Conservation (phyloP, 2,888 invertebrate species). For the Hetaerina titia region DNA sequence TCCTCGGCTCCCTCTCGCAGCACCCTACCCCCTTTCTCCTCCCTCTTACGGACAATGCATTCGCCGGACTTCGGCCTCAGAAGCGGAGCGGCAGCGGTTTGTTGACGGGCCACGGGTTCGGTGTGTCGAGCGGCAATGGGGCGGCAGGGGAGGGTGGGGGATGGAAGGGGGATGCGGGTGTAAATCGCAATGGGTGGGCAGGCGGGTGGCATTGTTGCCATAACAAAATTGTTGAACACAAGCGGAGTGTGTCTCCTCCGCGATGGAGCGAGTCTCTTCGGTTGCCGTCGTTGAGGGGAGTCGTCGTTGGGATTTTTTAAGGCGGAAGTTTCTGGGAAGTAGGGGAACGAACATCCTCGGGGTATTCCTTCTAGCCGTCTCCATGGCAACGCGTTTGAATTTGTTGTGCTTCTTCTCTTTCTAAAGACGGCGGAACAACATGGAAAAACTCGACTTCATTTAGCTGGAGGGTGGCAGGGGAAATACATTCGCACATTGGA, state of each 20-base stretch:
- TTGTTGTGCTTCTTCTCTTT: neutral
- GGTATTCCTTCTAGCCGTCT: neutral
- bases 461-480: neutral
- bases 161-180: neutral
- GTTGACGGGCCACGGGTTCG: neutral
- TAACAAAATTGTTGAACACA: neutral
- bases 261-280: neutral
- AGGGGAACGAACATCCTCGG: neutral
- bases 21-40: neutral
- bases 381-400: neutral
- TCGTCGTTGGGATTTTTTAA: neutral
- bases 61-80: conserved; percentile 61
- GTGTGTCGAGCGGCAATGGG: neutral
- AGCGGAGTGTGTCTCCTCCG: neutral
- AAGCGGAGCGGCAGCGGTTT: neutral
- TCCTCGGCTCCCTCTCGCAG: neutral
- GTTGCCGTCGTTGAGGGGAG: neutral
- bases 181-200: neutral
- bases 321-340: neutral
- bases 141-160: neutral
- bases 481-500: neutral
- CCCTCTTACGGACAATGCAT: conserved; percentile 39
- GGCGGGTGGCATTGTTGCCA: neutral
- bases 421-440: neutral
- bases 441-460: neutral